Evolutionary conservation across 2,113 vertebrate species (phyloP), one percentile per base, ranked within the genome.

Genomic region (Bubo bubo): DNA sequence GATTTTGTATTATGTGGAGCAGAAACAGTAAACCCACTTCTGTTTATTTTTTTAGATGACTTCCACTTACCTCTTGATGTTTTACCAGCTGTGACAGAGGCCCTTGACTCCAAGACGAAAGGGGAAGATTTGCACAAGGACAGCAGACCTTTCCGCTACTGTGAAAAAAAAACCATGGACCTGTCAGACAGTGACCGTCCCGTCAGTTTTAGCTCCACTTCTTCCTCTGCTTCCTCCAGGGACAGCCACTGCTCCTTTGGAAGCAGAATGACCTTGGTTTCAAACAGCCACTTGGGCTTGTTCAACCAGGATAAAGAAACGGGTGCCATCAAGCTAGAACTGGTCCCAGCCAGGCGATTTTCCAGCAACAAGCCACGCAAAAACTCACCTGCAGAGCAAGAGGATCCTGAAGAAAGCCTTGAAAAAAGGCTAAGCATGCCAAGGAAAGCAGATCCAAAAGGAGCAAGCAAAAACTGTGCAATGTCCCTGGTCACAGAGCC

Each of bases 231-330:
- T 76, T 99, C 99, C 49, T 99, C 99, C 83, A 97, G 99, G 85
- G 99, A 99, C 97, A 99, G 99, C 93, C 99, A 99, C 92, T 99
- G 99, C 86, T 99, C 99, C 37, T 98, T 99, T 58, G 99, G 99
- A 91, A 99, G 99, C 96, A 98, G 99, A 88, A 98, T 98, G 96
- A 99, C 99, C 49, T 98, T 99, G 34, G 98, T 98, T 75, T 98
- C 99, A 13, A 97, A 98, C 87, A 98, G 98, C 56, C 99, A 99
- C 95, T 93, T 99, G 86, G 98, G 98, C 95, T 98, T 98, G 23
- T 98, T 98, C 96, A 97, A 96, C 91, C 98, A 98, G 47, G 99
- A 99, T 90, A 98, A 98, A 68, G 99, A 99, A 97, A 98, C 98
- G 0, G 99, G 99, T 45, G 99, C 99, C 8, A 99, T 99, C 88